Evolutionary conservation across 2,113 vertebrate genomes (phyloP).

Genomic region (Propithecus coquereli): DNA sequence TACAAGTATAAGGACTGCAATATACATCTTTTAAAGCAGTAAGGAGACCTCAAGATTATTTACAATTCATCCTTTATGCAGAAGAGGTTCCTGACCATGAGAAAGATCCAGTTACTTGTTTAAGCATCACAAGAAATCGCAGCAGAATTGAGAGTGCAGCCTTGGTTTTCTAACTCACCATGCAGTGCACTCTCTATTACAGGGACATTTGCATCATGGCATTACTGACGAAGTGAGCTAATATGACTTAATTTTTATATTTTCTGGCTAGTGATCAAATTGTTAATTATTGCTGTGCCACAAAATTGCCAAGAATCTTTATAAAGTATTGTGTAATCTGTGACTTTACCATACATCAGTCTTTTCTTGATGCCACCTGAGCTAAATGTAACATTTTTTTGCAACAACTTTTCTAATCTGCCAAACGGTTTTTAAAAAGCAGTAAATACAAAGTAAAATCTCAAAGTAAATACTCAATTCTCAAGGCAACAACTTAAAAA

Average conservation of each 20-base stretch:
- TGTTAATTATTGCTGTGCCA: background rate
- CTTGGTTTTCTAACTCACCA: background rate
- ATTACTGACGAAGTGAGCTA: background rate
- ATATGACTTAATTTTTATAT: background rate
- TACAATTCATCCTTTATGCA: background rate
- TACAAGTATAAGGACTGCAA: background rate
- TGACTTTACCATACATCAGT: slow-evolving; percentile 23
- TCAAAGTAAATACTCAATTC: slow-evolving; percentile 39
- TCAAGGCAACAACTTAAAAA: background rate
- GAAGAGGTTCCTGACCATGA: background rate
- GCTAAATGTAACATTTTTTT: slow-evolving; percentile 44
- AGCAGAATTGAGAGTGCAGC: background rate
- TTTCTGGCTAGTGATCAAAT: background rate
- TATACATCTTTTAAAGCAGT: background rate
- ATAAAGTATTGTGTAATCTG: background rate
- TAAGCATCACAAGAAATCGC: background rate
- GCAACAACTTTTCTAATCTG: slow-evolving; percentile 39
- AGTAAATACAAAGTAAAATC: slow-evolving; percentile 44
- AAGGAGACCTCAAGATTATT: background rate
- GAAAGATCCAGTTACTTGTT: background rate
- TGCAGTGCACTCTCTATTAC: background rate
- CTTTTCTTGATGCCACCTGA: background rate
- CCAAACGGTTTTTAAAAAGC: background rate
- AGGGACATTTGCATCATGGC: background rate
- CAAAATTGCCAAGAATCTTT: background rate